Conservation (phyloP, 2,797 vertebrate species). For the Notolabrus celidotus region DNA sequence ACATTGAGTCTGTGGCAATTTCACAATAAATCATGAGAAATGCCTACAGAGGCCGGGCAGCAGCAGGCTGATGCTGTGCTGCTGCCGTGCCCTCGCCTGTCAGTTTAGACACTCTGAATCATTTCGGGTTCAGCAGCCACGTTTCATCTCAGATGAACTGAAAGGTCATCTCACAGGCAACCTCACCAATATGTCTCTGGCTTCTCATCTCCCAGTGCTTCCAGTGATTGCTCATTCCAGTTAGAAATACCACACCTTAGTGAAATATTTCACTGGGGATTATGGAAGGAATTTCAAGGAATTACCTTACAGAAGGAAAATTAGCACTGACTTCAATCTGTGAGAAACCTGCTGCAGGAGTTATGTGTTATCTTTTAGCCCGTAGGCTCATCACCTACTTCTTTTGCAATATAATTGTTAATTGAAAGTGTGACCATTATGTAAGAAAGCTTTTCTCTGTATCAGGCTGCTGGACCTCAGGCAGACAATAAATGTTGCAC, state of each 20-base stretch:
- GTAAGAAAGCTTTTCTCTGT: conserved; percentile 1
- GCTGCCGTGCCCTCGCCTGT: conserved; percentile 74
- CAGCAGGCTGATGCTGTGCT: conserved; percentile 57
- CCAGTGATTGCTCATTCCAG: conserved; percentile 69
- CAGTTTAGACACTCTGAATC: conserved; percentile 80
- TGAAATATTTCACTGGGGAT: conserved; percentile 72
- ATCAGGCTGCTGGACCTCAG: conserved; percentile 38
- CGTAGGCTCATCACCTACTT: conserved; percentile 28
- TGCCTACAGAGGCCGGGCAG: conserved; percentile 66
- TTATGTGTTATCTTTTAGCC: conserved; percentile 11
- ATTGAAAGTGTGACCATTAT: conserved; percentile 25
- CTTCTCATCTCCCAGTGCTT: conserved; percentile 60
- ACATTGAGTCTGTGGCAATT: conserved; percentile 84
- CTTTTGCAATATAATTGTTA: conserved; percentile 13
- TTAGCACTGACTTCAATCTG: conserved; percentile 47
- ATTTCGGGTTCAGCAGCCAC: conserved; percentile 73
- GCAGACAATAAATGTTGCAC: conserved; percentile 46
- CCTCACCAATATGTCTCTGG: conserved; percentile 73
- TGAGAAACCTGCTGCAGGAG: conserved; percentile 22
- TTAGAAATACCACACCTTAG: conserved; percentile 77
- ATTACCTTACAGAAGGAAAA: conserved; percentile 62
- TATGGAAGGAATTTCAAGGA: conserved; percentile 63
- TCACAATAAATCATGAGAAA: conserved; percentile 82
- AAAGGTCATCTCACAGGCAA: conserved; percentile 78
- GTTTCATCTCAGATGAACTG: conserved; percentile 78